Evolutionary conservation across 2,113 vertebrate species (phyloP).

Genomic region (Anser cygnoides): DNA sequence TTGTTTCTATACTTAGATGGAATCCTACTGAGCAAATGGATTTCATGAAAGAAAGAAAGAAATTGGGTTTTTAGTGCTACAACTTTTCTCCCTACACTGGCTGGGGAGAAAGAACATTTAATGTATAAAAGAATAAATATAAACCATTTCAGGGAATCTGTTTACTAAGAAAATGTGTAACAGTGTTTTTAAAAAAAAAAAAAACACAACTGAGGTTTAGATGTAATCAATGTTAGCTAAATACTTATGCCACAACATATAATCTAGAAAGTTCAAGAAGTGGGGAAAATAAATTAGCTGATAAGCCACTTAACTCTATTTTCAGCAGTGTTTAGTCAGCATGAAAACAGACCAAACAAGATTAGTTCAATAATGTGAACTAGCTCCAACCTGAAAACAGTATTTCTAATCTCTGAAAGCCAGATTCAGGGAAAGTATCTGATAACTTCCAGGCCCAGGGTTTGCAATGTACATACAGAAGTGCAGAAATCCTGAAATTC

Average conservation of each 20-base stretch:
- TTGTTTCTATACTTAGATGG: slow-evolving; percentile 67
- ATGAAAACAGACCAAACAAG: background rate
- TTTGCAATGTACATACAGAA: background rate
- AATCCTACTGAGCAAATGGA: slow-evolving; percentile 64
- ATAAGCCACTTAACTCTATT: background rate
- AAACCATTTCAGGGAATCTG: background rate
- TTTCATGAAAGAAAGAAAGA: slow-evolving; percentile 20
- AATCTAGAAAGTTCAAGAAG: background rate
- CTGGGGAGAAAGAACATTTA: background rate
- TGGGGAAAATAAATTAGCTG: background rate
- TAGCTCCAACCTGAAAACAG: background rate
- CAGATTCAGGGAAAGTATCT: background rate
- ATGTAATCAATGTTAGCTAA: background rate
- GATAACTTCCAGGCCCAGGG: background rate
- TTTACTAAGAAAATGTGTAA: background rate
- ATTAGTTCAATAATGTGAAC: background rate
- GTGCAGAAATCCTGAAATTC: background rate
- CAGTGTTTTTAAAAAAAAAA: background rate
- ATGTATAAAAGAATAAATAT: background rate
- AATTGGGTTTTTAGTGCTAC: slow-evolving; percentile 27
- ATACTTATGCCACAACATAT: background rate
- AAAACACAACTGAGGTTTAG: background rate
- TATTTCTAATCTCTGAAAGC: background rate
- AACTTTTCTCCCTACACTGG: background rate
- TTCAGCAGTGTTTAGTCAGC: background rate